Evolutionary conservation across 2,113 vertebrate genomes (phyloP), one percentile per base, ranked within the genome.

Genomic region (Sinocyclocheilus anophthalmus): DNA sequence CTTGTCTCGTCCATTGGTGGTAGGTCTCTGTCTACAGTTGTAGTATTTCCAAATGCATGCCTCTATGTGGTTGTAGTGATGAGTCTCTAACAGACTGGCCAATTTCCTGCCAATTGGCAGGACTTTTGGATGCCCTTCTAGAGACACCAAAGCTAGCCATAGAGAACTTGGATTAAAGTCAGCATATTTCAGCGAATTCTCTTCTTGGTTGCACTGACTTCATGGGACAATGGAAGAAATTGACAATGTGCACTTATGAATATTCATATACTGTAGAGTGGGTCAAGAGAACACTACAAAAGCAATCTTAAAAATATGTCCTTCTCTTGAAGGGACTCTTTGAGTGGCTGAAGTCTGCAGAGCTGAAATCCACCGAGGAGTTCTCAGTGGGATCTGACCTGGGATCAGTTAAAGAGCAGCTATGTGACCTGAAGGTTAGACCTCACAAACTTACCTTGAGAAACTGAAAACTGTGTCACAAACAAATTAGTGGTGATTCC

Each of bases 401-500:
- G 88, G 94, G 95, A 37, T 89, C 94, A 88, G 94, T 97, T 84
- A 95, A 96, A 91, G 94, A 94, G 81, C 96, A 97, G 92, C 94
- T 97, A 5, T 93, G 92, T 0, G 95, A 96, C 87, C 93, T 97
- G 13, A 97, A 97, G 96, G 96, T 97, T 79, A 88, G 80, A 87
- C 79, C 24, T 33, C 48, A 63, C 18, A 5, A 50, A 80, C 16
- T 33, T 76, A 83, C 13, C 26, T 20, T 18, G 13, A 73, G 12
- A 45, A 75, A 22, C 65, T 55, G n/a, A 76, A 81, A 73, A 72
- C 3, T 45, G 39, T 81, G 14, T 45, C 24, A 42, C 37, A 18
- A 65, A 45, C n/a, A 0, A 33, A 78, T 57, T 16, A 14, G 12
- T 76, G 24, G 9, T 84, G 72, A 8, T 63, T n/a, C 69, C 3